Evolutionary conservation across 1,140 invertebrate species (phyloP).

Genomic region (Rhizoglyphus robini): DNA sequence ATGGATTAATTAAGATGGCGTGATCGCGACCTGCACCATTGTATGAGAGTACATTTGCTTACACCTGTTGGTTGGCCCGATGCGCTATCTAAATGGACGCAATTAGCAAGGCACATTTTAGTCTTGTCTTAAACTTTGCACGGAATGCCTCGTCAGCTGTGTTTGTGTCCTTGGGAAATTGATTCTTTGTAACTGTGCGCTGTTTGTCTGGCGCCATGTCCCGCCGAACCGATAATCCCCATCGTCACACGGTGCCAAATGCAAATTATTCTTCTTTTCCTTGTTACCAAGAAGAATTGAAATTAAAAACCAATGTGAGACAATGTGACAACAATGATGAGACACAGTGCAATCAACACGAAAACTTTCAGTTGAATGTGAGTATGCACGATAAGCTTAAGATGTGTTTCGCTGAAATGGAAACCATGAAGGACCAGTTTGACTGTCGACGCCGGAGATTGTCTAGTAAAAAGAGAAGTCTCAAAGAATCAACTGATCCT

Average conservation of each 20-base stretch:
- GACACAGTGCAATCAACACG: neutral
- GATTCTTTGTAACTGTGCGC: neutral
- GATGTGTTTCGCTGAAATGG: conserved; percentile 10
- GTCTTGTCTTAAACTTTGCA: neutral
- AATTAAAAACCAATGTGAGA: conserved; percentile 5
- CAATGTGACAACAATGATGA: neutral
- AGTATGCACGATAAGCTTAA: conserved; percentile 10
- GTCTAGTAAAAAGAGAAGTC: neutral
- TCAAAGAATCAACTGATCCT: neutral
- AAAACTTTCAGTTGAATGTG: neutral
- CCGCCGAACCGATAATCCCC: neutral
- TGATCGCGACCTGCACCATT: conserved; percentile 11
- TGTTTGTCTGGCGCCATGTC: neutral
- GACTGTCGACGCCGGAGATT: neutral
- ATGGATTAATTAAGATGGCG: conserved; percentile 15
- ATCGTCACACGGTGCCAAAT: conserved; percentile 11
- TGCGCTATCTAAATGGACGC: conserved; percentile 1
- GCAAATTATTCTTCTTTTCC: conserved; percentile 12
- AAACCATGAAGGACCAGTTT: conserved; percentile 16
- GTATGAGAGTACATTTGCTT: neutral
- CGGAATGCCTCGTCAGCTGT: too few species aligned
- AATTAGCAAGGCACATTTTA: conserved; percentile 1
- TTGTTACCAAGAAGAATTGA: neutral
- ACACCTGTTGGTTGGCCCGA: conserved; percentile 11
- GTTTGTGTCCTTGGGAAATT: too few species aligned